Percentiles rank a stretch among this genome's conserved stretches.
phyloP scores from a whole-genome alignment of 2,888 invertebrate genomes.

The Ommatoiulus sabulosus region DNA sequence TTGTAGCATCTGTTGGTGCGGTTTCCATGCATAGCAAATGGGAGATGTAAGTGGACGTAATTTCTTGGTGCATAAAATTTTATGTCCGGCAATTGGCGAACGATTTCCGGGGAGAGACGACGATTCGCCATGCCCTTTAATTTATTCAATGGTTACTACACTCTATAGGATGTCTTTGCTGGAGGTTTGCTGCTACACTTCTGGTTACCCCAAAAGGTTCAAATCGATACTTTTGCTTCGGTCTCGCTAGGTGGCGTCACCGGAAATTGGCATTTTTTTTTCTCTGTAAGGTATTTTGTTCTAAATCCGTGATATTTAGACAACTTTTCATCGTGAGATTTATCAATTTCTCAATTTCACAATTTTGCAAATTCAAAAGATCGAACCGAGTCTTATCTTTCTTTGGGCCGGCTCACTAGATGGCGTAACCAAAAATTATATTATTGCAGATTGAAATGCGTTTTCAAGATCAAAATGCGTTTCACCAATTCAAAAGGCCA shows the following conservation, averaged over 20 bases:
- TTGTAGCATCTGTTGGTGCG: constrained; percentile 40
- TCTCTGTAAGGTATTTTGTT: too few relatives aligned
- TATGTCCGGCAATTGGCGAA: constrained; percentile 37
- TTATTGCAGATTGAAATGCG: too few relatives aligned
- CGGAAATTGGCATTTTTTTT: too few relatives aligned
- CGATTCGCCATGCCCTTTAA: neutral
- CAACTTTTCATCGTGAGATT: too few relatives aligned
- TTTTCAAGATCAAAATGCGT: too few relatives aligned
- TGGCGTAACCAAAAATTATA: too few relatives aligned
- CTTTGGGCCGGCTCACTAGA: too few relatives aligned
- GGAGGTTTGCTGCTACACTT: neutral
- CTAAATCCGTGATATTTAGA: too few relatives aligned
- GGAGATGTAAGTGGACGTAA: constrained; percentile 43
- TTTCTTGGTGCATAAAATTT: constrained; percentile 38
- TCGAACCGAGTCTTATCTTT: too few relatives aligned
- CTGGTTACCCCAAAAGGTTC: neutral
- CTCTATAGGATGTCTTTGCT: neutral
- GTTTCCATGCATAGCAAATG: constrained; percentile 36
- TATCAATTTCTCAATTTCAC: too few relatives aligned
- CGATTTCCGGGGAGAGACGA: constrained; percentile 32
- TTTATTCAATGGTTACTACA: neutral
- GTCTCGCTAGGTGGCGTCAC: neutral
- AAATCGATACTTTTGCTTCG: neutral
- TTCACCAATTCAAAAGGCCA: too few relatives aligned
- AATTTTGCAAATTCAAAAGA: too few relatives aligned